phyloP scores from a whole-genome alignment of 2,797 vertebrate species.

The Myotis daubentonii region DNA sequence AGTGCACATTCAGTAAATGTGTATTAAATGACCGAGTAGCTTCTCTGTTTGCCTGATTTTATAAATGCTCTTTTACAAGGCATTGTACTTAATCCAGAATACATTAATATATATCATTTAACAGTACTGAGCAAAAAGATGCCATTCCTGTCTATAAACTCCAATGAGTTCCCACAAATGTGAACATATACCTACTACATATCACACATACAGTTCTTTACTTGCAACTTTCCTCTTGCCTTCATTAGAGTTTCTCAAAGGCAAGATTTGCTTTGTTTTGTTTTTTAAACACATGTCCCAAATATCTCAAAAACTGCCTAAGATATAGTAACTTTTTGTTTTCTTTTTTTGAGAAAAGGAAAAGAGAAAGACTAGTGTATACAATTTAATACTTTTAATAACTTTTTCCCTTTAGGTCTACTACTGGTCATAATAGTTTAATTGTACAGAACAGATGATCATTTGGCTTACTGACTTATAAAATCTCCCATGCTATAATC shows the following conservation, averaged over 20 bases:
- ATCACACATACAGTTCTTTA: not conserved
- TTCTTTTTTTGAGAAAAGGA: not conserved
- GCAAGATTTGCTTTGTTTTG: not conserved
- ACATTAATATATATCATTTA: not conserved
- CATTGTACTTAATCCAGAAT: not conserved
- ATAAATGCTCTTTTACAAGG: not conserved
- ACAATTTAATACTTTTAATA: not conserved
- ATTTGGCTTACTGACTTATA: not conserved
- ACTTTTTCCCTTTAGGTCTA: not conserved
- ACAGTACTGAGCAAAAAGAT: not conserved
- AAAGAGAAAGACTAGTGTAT: not conserved
- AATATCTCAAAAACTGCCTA: not conserved
- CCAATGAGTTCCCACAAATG: not conserved
- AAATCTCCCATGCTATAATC: not conserved
- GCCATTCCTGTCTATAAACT: not conserved
- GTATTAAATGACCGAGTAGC: not conserved
- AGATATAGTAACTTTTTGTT: not conserved
- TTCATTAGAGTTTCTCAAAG: not conserved
- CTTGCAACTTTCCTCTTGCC: not conserved
- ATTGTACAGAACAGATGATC: not conserved
- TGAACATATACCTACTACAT: not conserved
- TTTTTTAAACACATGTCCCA: not conserved
- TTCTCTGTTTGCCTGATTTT: not conserved
- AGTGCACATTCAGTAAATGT: not conserved
- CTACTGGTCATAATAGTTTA: not conserved